phyloP scores from a whole-genome alignment of 2,113 vertebrate species.

The Plotosus lineatus region DNA sequence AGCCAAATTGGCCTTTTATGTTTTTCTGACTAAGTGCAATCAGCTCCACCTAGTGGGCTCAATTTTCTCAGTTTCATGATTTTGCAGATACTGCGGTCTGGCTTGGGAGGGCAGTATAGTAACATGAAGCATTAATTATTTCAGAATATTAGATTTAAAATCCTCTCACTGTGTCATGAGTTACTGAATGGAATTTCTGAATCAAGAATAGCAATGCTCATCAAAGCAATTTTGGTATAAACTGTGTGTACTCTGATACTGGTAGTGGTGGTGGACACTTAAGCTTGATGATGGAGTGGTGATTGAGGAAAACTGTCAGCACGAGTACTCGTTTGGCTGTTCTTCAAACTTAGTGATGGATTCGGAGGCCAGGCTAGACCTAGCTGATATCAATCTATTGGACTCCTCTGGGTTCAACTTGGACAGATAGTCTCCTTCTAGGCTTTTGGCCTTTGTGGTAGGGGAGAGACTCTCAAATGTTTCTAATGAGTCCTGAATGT shows the following conservation, averaged over 20 bases:
- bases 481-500: conserved; percentile 84
- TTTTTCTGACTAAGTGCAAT: no score
- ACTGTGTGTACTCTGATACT: conserved; percentile 44
- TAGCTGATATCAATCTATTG: conserved; percentile 85
- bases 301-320: conserved; percentile 81
- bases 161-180: background rate
- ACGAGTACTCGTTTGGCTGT: conserved; percentile 89
- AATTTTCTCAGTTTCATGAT: no score
- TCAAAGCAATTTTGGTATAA: conserved; percentile 45
- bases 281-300: conserved; percentile 62
- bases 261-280: conserved; percentile 52
- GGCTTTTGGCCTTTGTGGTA: conserved; percentile 78
- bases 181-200: conserved; percentile 34
- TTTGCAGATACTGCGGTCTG: no score
- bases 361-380: conserved; percentile 90
- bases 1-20: no score
- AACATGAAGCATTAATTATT: conserved; percentile 10
- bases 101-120: no score
- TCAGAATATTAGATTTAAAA: background rate
- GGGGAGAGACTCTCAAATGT: conserved; percentile 87
- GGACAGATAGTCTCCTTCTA: conserved; percentile 82
- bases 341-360: conserved; percentile 77
- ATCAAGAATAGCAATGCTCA: conserved; percentile 19
- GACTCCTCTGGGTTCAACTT: conserved; percentile 84
- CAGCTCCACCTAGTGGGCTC: no score